A percentile compares a stretch with the other conserved stretches of the same genome.
Conservation (phyloP, 2,113 vertebrate genomes). For the Antennarius striatus region DNA sequence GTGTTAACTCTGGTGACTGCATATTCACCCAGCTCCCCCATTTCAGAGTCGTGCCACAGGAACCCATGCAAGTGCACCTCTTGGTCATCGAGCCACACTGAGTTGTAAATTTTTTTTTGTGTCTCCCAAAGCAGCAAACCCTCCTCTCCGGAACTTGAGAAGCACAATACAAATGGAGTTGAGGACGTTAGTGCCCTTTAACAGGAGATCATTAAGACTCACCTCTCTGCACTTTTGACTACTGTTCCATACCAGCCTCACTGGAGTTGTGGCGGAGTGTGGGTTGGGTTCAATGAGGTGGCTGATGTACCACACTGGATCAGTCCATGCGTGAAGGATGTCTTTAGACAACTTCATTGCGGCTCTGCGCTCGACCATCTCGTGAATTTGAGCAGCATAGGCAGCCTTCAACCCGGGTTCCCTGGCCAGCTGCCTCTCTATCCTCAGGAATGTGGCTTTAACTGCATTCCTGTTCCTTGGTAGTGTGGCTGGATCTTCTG, state of each 20-base stretch:
- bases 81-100: constrained; percentile 35
- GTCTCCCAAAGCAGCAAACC: background rate
- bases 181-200: constrained; percentile 7
- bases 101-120: constrained; percentile 42
- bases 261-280: constrained; percentile 17
- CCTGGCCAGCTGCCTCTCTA: constrained; percentile 4
- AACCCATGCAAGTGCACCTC: constrained; percentile 39
- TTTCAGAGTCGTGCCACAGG: constrained; percentile 17
- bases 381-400: constrained; percentile 16
- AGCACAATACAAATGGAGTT: constrained; percentile 36
- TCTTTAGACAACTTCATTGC: background rate
- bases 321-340: background rate
- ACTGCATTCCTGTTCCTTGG: constrained; percentile 9
- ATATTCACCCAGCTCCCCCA: constrained; percentile 13
- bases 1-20: constrained; percentile 31
- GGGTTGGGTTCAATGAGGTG: constrained; percentile 15
- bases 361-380: constrained; percentile 20
- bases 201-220: constrained; percentile 23
- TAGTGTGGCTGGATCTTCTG: constrained; percentile 1
- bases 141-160: constrained; percentile 15
- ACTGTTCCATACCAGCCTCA: constrained; percentile 33
- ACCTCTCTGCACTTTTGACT: constrained; percentile 24
- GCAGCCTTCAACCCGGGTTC: constrained; percentile 15
- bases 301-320: background rate
- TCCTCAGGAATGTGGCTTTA: constrained; percentile 17